phyloP scores from a whole-genome alignment of 2,797 vertebrate species.

The Premnoplex brunnescens region DNA sequence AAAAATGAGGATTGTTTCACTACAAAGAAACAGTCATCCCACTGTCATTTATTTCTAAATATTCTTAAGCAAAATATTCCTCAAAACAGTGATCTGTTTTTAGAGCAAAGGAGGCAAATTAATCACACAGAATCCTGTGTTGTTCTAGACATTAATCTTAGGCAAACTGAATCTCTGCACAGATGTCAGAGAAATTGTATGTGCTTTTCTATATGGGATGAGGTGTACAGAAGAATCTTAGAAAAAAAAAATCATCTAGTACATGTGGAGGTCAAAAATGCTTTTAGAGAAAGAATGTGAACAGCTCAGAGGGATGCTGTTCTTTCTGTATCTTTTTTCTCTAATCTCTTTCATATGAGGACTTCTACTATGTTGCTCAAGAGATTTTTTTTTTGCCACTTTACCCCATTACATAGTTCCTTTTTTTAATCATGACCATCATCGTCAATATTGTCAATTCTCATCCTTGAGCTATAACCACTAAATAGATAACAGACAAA shows the following conservation, averaged over 20 bases:
- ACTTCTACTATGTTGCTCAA: neutral
- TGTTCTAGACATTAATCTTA: neutral
- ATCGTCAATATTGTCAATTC: neutral
- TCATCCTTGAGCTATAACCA: neutral
- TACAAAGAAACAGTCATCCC: rapidly evolving
- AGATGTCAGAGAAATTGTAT: neutral
- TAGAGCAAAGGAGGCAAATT: neutral
- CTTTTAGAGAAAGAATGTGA: neutral
- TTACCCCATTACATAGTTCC: neutral
- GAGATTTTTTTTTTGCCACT: neutral
- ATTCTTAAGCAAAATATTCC: neutral
- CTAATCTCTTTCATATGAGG: neutral
- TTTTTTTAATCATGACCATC: neutral
- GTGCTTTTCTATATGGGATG: neutral
- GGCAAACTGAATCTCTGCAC: neutral
- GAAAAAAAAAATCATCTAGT: neutral
- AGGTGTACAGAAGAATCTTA: neutral
- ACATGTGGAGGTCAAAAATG: neutral
- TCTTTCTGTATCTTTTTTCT: neutral
- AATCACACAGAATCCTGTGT: neutral
- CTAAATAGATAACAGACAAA: neutral
- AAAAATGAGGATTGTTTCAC: neutral
- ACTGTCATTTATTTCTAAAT: neutral
- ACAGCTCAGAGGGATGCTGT: neutral
- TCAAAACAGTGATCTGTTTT: neutral